Evolutionary conservation across 2,888 invertebrate genomes (phyloP).

Genomic region (Harmothoe impar): DNA sequence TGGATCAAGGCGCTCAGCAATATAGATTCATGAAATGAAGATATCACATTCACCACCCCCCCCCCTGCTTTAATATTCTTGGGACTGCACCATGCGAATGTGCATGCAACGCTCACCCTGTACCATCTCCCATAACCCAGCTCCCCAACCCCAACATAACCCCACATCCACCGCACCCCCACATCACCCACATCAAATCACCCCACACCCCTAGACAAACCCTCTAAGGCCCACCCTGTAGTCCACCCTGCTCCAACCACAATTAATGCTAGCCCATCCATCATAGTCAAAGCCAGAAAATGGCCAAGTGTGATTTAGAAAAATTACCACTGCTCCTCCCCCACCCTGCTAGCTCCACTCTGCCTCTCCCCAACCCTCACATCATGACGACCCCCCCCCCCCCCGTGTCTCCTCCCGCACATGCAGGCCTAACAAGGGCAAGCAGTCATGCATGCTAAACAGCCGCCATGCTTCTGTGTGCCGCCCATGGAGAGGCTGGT

Average conservation of each 20-base stretch:
- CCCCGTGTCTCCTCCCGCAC: neutral
- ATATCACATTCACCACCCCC: no score
- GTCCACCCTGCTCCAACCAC: neutral
- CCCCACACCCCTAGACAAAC: neutral
- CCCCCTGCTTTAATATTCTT: no score
- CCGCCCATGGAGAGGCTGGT: neutral
- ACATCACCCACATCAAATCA: neutral
- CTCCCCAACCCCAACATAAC: neutral
- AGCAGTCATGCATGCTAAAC: neutral
- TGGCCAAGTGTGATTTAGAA: slow-evolving; percentile 22
- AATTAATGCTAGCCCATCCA: slow-evolving; percentile 23
- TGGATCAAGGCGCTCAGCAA: no score
- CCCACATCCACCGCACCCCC: neutral
- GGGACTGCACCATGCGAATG: no score
- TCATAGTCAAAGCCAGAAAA: neutral
- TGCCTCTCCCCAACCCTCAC: no score
- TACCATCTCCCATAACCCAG: no score
- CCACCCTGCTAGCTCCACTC: neutral
- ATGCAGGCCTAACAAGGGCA: neutral
- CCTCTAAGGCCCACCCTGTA: neutral
- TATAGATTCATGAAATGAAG: no score
- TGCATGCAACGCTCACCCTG: no score
- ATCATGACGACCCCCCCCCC: neutral
- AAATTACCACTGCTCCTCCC: slow-evolving; percentile 24
- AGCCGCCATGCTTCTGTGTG: neutral